Conservation (phyloP, 2,888 invertebrate species). For the Xylophagus ater region DNA sequence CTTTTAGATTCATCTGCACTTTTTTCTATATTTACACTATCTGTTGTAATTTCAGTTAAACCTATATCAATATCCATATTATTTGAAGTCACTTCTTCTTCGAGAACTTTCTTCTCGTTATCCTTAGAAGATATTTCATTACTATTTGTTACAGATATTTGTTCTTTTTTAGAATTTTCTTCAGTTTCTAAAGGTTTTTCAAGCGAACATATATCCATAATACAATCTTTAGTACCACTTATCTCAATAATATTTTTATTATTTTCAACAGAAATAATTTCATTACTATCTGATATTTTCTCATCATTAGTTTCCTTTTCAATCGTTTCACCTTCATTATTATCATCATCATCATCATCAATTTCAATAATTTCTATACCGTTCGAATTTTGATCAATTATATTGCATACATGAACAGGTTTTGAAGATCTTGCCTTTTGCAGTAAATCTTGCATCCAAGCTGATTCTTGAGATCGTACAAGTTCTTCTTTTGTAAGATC, state of each 20-base stretch:
- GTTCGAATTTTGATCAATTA: neutral
- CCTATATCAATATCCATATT: too few relatives aligned
- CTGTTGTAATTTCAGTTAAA: too few relatives aligned
- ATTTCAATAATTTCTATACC: slow-evolving; percentile 3
- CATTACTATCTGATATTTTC: neutral
- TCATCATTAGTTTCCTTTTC: neutral
- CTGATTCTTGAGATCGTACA: neutral
- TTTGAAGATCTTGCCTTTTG: neutral
- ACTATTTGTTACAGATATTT: too few relatives aligned
- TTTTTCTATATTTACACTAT: too few relatives aligned
- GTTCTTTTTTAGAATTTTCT: too few relatives aligned
- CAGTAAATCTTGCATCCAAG: slow-evolving; percentile 4
- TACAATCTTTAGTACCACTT: neutral
- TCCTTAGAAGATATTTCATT: too few relatives aligned
- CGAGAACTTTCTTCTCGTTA: too few relatives aligned
- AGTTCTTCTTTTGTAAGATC: slow-evolving; percentile 7
- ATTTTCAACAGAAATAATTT: neutral
- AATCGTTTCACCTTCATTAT: neutral
- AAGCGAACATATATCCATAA: too few relatives aligned
- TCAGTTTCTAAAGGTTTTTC: too few relatives aligned
- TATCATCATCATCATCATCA: slow-evolving; percentile 4
- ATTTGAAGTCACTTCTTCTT: too few relatives aligned
- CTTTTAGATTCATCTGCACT: too few relatives aligned
- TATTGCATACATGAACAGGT: neutral
- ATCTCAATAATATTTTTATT: neutral